A percentile compares a stretch with the other conserved stretches of the same genome.
Evolutionary conservation across 2,888 invertebrate species (phyloP).

Genomic region (Mesochorus sp.): DNA sequence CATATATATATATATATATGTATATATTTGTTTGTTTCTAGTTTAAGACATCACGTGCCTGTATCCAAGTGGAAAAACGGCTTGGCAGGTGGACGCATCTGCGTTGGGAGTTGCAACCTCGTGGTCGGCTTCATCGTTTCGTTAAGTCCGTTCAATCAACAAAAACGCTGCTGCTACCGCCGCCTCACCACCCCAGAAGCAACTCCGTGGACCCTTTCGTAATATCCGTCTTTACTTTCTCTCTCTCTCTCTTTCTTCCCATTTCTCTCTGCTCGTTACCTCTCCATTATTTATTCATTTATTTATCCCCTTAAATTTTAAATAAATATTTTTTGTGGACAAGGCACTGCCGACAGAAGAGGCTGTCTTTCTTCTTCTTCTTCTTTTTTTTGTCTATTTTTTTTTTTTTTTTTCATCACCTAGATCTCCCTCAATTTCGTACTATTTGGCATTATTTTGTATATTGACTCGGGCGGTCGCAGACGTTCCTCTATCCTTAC

Average conservation of each 20-base stretch:
- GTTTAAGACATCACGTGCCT: conserved; percentile 72
- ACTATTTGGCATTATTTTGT: not conserved
- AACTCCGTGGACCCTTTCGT: conserved; percentile 76
- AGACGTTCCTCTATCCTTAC: no score
- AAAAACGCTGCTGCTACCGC: not conserved
- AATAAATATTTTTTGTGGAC: conserved; percentile 78
- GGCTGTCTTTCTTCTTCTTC: conserved; percentile 47
- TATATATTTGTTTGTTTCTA: conserved; percentile 31
- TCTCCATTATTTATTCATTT: not conserved
- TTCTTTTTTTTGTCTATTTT: conserved; percentile 23
- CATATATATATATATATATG: conserved; percentile 43
- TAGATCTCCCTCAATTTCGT: conserved; percentile 46
- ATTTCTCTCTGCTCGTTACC: conserved; percentile 46
- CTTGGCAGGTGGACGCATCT: conserved; percentile 73
- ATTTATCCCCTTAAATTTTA: conserved; percentile 61
- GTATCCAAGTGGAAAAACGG: conserved; percentile 68
- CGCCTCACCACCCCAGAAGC: conserved; percentile 68
- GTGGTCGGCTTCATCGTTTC: conserved; percentile 22
- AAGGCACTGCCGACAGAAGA: conserved; percentile 79
- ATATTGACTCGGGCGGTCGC: conserved; percentile 3
- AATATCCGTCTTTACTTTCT: conserved; percentile 68
- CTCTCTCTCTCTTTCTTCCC: conserved; percentile 56
- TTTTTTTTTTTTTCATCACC: conserved; percentile 42
- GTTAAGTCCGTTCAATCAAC: no score
- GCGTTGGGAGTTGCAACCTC: conserved; percentile 72